A percentile compares a stretch with the other conserved stretches of the same genome.
Evolutionary conservation across 1,140 invertebrate genomes (phyloP).

Genomic region (Scylla paramamosain): DNA sequence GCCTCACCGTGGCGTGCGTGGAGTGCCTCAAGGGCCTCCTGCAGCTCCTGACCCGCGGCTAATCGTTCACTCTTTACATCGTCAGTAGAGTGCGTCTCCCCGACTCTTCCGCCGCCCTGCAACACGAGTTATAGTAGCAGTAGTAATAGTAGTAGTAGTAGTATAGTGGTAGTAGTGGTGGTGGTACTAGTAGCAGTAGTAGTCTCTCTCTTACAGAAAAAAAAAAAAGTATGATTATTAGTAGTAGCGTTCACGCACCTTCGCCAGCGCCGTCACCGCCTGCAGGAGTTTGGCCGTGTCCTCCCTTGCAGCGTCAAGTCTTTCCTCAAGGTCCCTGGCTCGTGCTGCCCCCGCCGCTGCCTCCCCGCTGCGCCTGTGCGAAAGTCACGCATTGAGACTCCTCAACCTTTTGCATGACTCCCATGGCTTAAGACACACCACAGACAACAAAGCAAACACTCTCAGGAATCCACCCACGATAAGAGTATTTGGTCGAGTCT

Average conservation of each 20-base stretch:
- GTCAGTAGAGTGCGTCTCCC: slow-evolving; percentile 44
- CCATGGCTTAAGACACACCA: too few relatives aligned
- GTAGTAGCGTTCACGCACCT: neutral
- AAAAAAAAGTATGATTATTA: neutral
- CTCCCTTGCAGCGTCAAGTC: slow-evolving; percentile 42
- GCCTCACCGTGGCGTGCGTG: slow-evolving; percentile 54
- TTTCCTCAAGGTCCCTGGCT: slow-evolving; percentile 54
- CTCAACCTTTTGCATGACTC: too few relatives aligned
- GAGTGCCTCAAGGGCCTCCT: slow-evolving; percentile 39
- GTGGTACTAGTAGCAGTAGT: neutral
- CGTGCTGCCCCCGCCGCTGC: slow-evolving; percentile 55
- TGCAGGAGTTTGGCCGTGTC: slow-evolving; percentile 44
- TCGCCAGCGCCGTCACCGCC: slow-evolving; percentile 46
- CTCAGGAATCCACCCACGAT: slow-evolving; percentile 25
- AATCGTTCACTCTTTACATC: slow-evolving; percentile 67
- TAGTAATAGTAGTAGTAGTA: neutral
- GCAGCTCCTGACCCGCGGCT: slow-evolving; percentile 60
- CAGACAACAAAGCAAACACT: too few relatives aligned
- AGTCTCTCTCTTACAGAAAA: too few relatives aligned
- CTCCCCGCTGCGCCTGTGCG: slow-evolving; percentile 47
- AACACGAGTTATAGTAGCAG: neutral
- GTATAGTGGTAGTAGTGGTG: neutral
- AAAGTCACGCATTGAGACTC: too few relatives aligned
- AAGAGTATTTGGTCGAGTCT: slow-evolving; percentile 61
- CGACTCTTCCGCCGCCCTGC: slow-evolving; percentile 16